phyloP scores from a whole-genome alignment of 2,797 vertebrate species.

The Mus minutoides region DNA sequence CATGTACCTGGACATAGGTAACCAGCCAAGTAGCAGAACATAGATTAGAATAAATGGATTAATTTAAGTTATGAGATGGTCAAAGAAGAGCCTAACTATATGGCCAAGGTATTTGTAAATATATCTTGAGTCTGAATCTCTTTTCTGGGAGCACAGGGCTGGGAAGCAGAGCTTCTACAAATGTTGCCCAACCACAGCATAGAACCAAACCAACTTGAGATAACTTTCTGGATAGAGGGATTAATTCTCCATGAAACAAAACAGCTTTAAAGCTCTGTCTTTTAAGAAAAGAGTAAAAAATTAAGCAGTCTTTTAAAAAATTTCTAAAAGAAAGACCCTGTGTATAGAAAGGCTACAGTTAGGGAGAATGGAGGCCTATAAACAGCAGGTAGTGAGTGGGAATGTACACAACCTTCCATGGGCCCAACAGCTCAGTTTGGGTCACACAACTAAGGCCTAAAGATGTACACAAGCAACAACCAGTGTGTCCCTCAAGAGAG shows the following conservation, averaged over 20 bases:
- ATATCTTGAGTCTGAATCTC: not conserved
- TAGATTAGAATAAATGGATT: not conserved
- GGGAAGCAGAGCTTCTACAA: not conserved
- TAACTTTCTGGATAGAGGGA: not conserved
- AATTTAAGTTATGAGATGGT: not conserved
- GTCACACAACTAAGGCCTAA: not conserved
- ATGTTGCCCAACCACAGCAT: not conserved
- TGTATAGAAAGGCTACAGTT: not conserved
- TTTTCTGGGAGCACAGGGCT: not conserved
- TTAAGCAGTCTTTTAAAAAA: not conserved
- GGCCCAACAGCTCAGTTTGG: not conserved
- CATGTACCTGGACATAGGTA: not conserved
- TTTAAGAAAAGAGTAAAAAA: not conserved
- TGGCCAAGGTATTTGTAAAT: not conserved
- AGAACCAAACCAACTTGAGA: not conserved
- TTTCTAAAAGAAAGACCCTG: not conserved
- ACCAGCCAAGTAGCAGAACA: not conserved
- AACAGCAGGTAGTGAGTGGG: not conserved
- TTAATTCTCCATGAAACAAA: not conserved
- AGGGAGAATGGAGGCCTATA: not conserved
- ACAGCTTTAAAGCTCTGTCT: not conserved
- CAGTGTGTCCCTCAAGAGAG: not conserved
- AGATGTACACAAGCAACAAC: not conserved
- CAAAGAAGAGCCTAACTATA: not conserved
- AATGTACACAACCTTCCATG: not conserved